Conservation (phyloP, 37 sponge, comb jelly and placozoan species). For the Ephydatia muelleri region DNA sequence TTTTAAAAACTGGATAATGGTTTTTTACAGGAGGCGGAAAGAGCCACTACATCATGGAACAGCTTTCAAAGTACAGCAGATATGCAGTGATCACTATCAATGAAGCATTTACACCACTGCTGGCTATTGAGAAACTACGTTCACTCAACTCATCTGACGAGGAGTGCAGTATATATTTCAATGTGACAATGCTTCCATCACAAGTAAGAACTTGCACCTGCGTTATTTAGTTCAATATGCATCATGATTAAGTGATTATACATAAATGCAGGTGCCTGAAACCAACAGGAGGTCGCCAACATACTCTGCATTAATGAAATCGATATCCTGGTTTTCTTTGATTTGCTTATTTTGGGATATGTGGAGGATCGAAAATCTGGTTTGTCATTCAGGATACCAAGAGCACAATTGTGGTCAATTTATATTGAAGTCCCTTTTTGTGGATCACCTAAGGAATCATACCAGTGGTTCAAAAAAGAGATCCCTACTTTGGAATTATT, state of each 20-base stretch:
- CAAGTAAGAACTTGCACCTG: too few species aligned
- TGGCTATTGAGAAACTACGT: conserved; percentile 26
- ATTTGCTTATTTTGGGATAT: conserved; percentile 25
- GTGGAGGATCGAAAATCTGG: conserved; percentile 38
- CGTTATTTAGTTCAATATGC: too few species aligned
- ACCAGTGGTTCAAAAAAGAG: not conserved
- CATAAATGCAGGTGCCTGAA: not conserved
- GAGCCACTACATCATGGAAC: conserved; percentile 53
- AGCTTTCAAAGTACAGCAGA: conserved; percentile 2
- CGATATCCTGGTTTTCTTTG: conserved; percentile 37
- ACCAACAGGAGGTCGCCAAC: not conserved
- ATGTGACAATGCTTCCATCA: conserved; percentile 49
- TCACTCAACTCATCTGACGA: not conserved
- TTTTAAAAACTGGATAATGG: too few species aligned
- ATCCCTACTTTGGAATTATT: not conserved
- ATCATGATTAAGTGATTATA: not conserved
- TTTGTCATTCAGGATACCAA: conserved; percentile 28
- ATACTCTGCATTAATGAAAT: conserved; percentile 2
- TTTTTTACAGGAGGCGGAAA: conserved; percentile 54
- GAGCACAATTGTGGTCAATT: conserved; percentile 18
- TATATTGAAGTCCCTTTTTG: conserved; percentile 42
- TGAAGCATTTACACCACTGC: conserved; percentile 36
- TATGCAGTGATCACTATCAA: conserved; percentile 32
- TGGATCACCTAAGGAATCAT: not conserved
- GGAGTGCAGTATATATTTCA: conserved; percentile 46